A percentile compares a stretch with the other conserved stretches of the same genome.
These are phyloP conservation scores for Tetropium fuscum DNA, from an alignment of 2,888 invertebrate species.

Conservation along the genomic window DNA sequence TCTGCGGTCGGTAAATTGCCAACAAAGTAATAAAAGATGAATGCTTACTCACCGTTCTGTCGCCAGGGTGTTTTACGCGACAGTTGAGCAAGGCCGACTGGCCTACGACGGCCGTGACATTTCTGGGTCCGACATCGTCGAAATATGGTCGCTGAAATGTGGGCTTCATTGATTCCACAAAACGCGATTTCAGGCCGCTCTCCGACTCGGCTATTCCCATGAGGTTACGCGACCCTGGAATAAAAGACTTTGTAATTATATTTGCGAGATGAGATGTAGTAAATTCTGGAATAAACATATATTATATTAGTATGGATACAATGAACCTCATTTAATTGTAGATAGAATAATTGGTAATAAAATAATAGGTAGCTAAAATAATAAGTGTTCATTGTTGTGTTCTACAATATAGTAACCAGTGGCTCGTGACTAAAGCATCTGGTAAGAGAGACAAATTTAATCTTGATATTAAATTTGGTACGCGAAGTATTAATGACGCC, in stretches of 20 bases:
- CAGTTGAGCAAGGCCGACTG: conserved; percentile 84
- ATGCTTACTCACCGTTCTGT: conserved; percentile 57
- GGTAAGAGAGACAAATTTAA: too few species aligned
- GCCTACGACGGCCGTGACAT: conserved; percentile 87
- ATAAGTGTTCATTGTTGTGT: too few species aligned
- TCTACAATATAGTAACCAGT: too few species aligned
- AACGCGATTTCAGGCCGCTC: conserved; percentile 42
- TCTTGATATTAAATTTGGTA: too few species aligned
- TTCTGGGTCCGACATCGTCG: conserved; percentile 85
- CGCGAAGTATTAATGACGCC: too few species aligned
- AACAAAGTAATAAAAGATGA: conserved; percentile 43
- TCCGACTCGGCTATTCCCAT: conserved; percentile 29
- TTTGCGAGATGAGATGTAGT: background rate
- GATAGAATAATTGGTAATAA: too few species aligned
- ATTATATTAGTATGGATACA: too few species aligned
- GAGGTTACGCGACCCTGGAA: conserved; percentile 27
- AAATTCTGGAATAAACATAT: too few species aligned
- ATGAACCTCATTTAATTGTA: too few species aligned
- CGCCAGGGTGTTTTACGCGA: conserved; percentile 87
- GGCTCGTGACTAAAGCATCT: too few species aligned
- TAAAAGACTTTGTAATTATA: conserved; percentile 1
- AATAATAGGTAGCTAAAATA: too few species aligned
- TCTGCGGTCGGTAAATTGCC: conserved; percentile 20
- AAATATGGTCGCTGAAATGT: conserved; percentile 79
- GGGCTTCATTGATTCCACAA: conserved; percentile 44